Conservation (phyloP, 2,113 vertebrate genomes). For the Atractosteus spatula region DNA sequence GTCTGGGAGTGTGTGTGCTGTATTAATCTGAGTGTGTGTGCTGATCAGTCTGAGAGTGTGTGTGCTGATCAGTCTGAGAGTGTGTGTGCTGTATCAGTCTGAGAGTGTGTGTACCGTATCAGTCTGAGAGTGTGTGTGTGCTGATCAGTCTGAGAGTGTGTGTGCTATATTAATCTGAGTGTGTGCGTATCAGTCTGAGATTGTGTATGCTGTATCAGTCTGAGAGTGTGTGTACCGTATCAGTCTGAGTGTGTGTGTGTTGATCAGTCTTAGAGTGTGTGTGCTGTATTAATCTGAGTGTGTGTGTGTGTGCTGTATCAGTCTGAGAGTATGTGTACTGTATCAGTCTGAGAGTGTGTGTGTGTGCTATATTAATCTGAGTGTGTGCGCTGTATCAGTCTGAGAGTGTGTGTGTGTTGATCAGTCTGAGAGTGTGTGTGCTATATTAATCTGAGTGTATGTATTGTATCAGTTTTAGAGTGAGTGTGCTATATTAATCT, state of each 20-base stretch:
- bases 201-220: too few species aligned
- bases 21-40: too few species aligned
- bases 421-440: not conserved
- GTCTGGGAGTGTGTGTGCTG: too few species aligned
- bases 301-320: too few species aligned
- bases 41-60: not conserved
- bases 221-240: too few species aligned
- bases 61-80: too few species aligned
- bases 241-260: not conserved
- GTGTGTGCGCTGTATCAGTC: too few species aligned
- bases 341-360: not conserved
- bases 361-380: not conserved
- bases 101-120: not conserved
- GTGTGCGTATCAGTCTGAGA: slow-evolving; percentile 67
- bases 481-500: not conserved
- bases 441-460: not conserved
- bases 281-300: too few species aligned
- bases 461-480: not conserved
- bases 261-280: not conserved
- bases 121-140: not conserved
- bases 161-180: slow-evolving; percentile 32
- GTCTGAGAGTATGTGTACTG: too few species aligned
- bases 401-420: not conserved
- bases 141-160: not conserved
- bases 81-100: not conserved